These are phyloP conservation scores for Lobophora halterata DNA, from an alignment of 2,888 invertebrate genomes.

Conservation along the genomic window DNA sequence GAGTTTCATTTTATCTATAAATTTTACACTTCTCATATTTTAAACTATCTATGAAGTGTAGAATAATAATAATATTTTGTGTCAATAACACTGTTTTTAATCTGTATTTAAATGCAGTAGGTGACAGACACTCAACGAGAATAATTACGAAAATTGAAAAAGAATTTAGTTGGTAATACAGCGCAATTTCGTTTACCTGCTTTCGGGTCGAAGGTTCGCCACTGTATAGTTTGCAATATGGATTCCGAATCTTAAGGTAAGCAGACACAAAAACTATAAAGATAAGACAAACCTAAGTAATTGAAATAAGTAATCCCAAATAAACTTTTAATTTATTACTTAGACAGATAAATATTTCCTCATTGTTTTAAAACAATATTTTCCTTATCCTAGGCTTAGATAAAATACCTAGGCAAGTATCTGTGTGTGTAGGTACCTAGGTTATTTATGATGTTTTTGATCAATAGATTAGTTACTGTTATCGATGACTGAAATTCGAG, in stretches of 20 bases:
- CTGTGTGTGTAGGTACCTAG: no score
- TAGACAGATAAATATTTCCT: slow-evolving; percentile 17
- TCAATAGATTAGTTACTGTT: no score
- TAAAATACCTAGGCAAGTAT: no score
- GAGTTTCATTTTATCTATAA: slow-evolving; percentile 58
- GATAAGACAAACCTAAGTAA: slow-evolving; percentile 17
- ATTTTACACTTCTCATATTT: slow-evolving; percentile 5
- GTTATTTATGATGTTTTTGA: no score
- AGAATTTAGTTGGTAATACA: slow-evolving; percentile 3
- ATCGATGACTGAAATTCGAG: no score
- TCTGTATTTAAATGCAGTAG: no score
- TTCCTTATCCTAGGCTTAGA: no score
- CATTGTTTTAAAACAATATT: no score
- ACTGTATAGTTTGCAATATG: slow-evolving; percentile 32
- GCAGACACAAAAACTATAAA: slow-evolving; percentile 20
- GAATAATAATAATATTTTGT: no score
- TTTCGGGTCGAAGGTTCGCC: slow-evolving; percentile 35
- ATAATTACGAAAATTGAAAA: background rate
- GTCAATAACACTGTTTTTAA: no score
- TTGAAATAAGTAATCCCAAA: slow-evolving; percentile 25
- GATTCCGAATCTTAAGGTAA: slow-evolving; percentile 29
- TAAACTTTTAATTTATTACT: slow-evolving; percentile 19
- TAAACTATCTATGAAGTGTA: no score
- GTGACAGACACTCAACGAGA: no score
- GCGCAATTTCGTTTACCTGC: slow-evolving; percentile 39